phyloP scores from a whole-genome alignment of 2,888 invertebrate genomes.

The Tetanocera ferruginea region DNA sequence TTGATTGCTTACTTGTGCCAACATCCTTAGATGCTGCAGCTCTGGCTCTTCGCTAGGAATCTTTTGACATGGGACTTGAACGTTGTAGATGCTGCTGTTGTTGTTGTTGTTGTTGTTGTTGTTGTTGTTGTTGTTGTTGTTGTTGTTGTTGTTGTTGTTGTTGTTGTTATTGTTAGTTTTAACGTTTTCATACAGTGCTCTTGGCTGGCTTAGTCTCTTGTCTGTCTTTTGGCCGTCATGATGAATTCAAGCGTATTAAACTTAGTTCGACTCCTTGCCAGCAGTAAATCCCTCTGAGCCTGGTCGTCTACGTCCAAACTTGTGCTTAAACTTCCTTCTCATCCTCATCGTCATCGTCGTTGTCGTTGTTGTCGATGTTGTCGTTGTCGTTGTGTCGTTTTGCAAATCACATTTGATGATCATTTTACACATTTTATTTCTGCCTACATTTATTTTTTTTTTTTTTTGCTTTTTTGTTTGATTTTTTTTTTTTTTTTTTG shows the following conservation, averaged over 20 bases:
- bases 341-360: background rate
- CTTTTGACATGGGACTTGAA: background rate
- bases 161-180: background rate
- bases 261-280: background rate
- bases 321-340: background rate
- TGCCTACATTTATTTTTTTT: background rate
- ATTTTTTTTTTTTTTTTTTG: background rate
- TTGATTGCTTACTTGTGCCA: slow-evolving; percentile 28
- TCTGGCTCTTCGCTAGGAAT: background rate
- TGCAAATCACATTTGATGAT: slow-evolving; percentile 35
- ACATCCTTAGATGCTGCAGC: background rate
- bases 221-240: background rate
- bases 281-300: background rate
- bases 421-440: slow-evolving; percentile 29
- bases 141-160: background rate
- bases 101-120: background rate
- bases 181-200: background rate
- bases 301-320: background rate
- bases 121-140: background rate
- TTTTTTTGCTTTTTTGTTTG: background rate
- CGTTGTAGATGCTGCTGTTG: background rate
- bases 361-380: background rate
- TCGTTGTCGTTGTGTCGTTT: slow-evolving; percentile 17
- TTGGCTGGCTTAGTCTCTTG: too few species aligned
- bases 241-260: background rate